phyloP scores from a whole-genome alignment of 2,113 vertebrate genomes.

The Colaptes auratus region DNA sequence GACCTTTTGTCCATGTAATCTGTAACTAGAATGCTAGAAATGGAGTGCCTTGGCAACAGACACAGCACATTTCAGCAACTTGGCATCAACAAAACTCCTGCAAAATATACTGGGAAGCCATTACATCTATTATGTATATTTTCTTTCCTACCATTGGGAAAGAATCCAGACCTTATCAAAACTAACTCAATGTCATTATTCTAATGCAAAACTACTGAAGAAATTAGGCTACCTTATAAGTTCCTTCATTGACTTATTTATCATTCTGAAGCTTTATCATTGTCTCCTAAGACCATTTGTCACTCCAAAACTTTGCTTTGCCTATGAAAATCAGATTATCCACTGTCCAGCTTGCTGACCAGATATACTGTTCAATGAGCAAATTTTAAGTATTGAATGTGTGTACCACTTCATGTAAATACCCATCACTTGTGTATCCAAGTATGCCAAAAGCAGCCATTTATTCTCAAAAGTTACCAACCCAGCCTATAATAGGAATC shows the following conservation, averaged over 20 bases:
- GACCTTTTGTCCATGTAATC: neutral
- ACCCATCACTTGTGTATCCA: neutral
- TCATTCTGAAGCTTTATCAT: neutral
- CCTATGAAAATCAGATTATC: neutral
- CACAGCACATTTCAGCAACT: neutral
- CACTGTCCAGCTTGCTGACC: neutral
- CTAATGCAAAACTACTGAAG: neutral
- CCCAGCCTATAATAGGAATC: neutral
- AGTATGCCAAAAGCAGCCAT: neutral
- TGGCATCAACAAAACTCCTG: neutral
- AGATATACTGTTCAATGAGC: neutral
- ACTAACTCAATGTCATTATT: neutral
- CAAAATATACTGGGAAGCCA: neutral
- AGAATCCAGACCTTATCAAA: neutral
- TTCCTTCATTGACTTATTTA: neutral
- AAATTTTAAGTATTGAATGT: neutral
- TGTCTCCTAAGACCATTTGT: neutral
- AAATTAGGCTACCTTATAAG: neutral
- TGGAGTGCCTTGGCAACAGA: neutral
- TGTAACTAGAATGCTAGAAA: neutral
- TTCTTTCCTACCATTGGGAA: neutral
- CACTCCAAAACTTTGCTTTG: neutral
- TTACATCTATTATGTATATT: neutral
- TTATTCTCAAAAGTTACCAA: neutral
- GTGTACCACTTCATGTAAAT: neutral